Evolutionary conservation across 2,113 vertebrate species (phyloP).

Genomic region (Pelobates fuscus): DNA sequence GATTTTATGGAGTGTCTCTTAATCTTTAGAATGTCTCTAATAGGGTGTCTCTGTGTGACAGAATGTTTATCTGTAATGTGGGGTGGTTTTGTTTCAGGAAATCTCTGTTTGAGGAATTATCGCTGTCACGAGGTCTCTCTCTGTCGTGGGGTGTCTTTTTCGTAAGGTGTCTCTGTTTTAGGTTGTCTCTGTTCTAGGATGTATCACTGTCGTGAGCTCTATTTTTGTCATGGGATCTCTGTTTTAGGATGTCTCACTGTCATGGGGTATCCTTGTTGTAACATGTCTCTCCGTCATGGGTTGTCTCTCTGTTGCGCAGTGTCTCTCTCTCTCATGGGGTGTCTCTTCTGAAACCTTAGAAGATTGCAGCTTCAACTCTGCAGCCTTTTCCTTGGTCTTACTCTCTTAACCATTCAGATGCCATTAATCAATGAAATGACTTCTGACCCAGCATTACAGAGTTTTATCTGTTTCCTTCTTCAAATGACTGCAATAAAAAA

Average conservation of each 20-base stretch:
- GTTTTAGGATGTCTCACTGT: slow-evolving; percentile 4
- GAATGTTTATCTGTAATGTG: too few relatives aligned
- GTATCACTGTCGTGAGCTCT: slow-evolving; percentile 9
- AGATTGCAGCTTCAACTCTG: slow-evolving; percentile 5
- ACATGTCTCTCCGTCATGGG: not conserved
- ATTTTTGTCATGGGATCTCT: not conserved
- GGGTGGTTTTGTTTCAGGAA: too few relatives aligned
- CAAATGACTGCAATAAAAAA: slow-evolving; percentile 80
- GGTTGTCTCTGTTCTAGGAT: not conserved
- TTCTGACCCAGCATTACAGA: slow-evolving; percentile 78
- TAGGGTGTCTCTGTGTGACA: too few relatives aligned
- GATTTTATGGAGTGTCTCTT: too few relatives aligned
- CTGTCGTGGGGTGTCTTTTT: not conserved
- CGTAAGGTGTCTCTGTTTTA: not conserved
- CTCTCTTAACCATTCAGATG: slow-evolving; percentile 32
- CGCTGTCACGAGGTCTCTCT: not conserved
- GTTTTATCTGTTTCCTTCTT: slow-evolving; percentile 98
- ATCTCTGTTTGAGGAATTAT: too few relatives aligned
- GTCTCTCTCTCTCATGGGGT: not conserved
- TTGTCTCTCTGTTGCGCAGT: not conserved
- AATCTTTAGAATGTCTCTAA: not conserved
- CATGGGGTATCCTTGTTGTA: not conserved
- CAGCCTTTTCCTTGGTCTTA: slow-evolving; percentile 25
- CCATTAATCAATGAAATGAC: slow-evolving; percentile 54
- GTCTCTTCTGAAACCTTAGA: not conserved